Base-by-base conservation (phyloP, 2,888 invertebrate genomes). In the Ariolimax columbianus region DNA sequence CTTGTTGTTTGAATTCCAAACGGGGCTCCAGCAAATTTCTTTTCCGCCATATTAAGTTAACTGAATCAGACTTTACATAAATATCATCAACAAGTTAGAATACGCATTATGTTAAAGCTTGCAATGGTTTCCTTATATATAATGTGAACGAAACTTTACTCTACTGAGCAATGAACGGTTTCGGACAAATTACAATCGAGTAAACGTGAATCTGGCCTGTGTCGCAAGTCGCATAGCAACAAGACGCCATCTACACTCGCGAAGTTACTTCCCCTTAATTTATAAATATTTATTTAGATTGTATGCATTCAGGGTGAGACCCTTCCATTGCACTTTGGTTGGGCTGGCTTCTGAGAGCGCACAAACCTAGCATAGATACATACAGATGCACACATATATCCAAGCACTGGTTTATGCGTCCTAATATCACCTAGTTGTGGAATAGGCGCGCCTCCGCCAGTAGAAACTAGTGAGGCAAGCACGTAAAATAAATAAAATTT, bases 191-290 rank as follows among this genome's bases (percentile, higher is more conserved):
- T 33, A 30, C 30, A 17, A 63, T 63, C 30, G 6, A 30, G 3
- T 63, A 30, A 30, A n/a, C 30, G 30, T 30, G 7, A 30, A 30
- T 30, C 3, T 30, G 14, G 30, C 6, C n/a, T 70, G 47, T 36
- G 38, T 72, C 19, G 9, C 14, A 3, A 6, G 72, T 72, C 38
- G 72, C 72, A 72, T 72, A 72, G 72, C 72, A 72, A 72, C 72
- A 72, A 4, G 38, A 72, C 38, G 72, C 72, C 26, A 72, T 19
- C 6, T 40, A 19, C 7, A 7, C 3, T 66, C 7, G 7, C 0
- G 40, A 9, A 72, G 72, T 72, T 40, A 72, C 38, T 72, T 17
- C 40, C 72, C 72, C 70, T n/a, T n/a, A n/a, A n/a, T n/a, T n/a
- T n/a, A n/a, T n/a, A n/a, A n/a, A n/a, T n/a, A n/a, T n/a, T n/a